phyloP scores from a whole-genome alignment of 1,140 invertebrate genomes.

The Chironomus striatipennis region DNA sequence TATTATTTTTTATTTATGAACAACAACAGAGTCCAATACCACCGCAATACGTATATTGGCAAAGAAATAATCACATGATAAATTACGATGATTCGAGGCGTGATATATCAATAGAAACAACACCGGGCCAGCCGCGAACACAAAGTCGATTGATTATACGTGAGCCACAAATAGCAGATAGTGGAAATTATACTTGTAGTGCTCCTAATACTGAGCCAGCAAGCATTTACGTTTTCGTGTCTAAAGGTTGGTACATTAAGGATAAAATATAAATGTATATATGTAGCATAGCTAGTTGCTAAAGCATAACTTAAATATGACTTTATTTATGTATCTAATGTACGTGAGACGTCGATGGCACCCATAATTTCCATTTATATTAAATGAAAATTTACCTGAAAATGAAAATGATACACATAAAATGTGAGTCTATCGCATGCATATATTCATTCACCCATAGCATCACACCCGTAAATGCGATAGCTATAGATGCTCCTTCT shows the following conservation, averaged over 20 bases:
- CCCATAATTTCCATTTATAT: constrained; percentile 21
- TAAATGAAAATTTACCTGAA: background rate
- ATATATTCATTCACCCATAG: background rate
- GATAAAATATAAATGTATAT: too few species aligned
- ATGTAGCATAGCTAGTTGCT: too few species aligned
- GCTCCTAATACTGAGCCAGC: constrained; percentile 82
- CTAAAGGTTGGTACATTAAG: constrained; percentile 59
- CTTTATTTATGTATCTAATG: too few species aligned
- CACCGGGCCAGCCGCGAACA: constrained; percentile 65
- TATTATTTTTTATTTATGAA: background rate
- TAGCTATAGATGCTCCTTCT: background rate
- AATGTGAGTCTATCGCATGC: background rate
- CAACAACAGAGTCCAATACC: constrained; percentile 67
- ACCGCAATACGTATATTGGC: constrained; percentile 86
- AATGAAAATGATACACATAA: background rate
- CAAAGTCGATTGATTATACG: constrained; percentile 74
- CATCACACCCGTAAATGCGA: background rate
- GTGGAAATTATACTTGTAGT: constrained; percentile 85
- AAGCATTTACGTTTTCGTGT: constrained; percentile 81
- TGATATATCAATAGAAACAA: constrained; percentile 76
- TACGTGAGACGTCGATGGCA: background rate
- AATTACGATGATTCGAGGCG: constrained; percentile 80
- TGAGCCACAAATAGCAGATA: constrained; percentile 74
- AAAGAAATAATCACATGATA: constrained; percentile 85
- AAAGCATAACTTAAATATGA: too few species aligned